Percentiles rank a stretch among this genome's conserved stretches.
Conservation (phyloP, 1,140 invertebrate genomes). For the Drosophila persimilis region DNA sequence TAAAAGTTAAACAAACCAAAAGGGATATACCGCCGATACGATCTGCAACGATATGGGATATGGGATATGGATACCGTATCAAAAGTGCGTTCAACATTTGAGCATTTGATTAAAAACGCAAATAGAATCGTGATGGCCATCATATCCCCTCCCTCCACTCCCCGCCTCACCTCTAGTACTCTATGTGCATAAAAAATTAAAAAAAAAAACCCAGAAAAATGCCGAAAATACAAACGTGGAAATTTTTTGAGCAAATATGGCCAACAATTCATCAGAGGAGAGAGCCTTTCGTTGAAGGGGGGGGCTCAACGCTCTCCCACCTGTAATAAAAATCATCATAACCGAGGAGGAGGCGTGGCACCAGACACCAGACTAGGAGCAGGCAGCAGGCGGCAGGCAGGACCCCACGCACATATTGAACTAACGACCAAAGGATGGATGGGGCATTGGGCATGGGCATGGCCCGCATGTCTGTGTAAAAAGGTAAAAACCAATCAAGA, state of each 20-base stretch:
- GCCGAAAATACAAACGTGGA: constrained; percentile 16
- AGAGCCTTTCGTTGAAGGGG: constrained; percentile 3
- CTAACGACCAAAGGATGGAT: constrained; percentile 56
- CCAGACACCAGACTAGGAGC: constrained; percentile 21
- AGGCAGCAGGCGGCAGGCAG: too few relatives aligned
- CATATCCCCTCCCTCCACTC: background rate
- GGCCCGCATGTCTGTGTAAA: constrained; percentile 56
- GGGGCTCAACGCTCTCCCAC: constrained; percentile 34
- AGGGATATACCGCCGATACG: constrained; percentile 43
- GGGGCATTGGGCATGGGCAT: background rate
- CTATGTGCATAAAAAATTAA: constrained; percentile 74
- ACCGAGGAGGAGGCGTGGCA: constrained; percentile 44
- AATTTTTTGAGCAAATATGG: constrained; percentile 61
- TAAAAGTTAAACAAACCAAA: constrained; percentile 74
- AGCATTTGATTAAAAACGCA: constrained; percentile 80
- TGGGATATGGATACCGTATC: too few relatives aligned
- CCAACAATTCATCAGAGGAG: constrained; percentile 64
- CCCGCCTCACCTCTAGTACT: background rate
- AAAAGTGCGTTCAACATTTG: constrained; percentile 37
- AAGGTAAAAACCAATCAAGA: constrained; percentile 82
- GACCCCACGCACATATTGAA: constrained; percentile 71
- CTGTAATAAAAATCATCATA: constrained; percentile 82
- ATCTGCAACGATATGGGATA: constrained; percentile 26
- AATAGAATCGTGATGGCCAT: constrained; percentile 44
- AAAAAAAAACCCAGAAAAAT: constrained; percentile 13